phyloP scores from a whole-genome alignment of 2,113 vertebrate species.

The Helogale parvula region DNA sequence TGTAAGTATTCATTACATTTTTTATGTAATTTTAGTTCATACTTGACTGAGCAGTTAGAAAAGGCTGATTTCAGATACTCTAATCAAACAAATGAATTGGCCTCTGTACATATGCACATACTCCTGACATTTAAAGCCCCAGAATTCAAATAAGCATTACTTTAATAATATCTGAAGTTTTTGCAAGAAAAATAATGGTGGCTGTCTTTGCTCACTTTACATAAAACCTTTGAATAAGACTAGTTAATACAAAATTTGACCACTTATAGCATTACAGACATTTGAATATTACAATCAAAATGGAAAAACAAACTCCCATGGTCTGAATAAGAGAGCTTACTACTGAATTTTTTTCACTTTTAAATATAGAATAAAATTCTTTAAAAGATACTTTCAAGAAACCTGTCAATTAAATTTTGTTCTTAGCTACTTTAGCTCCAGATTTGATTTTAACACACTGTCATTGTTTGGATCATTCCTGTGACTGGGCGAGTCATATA shows the following conservation, averaged over 20 bases:
- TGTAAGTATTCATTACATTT: conserved; percentile 42
- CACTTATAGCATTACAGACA: neutral
- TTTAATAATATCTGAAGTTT: conserved; percentile 25
- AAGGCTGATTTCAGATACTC: neutral
- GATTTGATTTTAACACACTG: neutral
- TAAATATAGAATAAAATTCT: conserved; percentile 38
- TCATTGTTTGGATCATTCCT: neutral
- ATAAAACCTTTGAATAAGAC: neutral
- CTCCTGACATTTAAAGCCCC: neutral
- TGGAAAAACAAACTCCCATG: neutral
- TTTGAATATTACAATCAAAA: conserved; percentile 41
- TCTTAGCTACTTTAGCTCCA: neutral
- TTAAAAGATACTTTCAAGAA: conserved; percentile 44
- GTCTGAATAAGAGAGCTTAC: neutral
- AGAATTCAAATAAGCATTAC: conserved; percentile 30
- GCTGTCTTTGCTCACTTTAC: neutral
- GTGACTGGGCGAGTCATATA: neutral
- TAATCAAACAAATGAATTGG: conserved; percentile 27
- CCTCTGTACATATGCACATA: neutral
- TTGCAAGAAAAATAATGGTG: neutral
- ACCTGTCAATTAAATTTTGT: conserved; percentile 2
- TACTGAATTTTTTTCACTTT: neutral
- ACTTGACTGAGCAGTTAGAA: conserved; percentile 29
- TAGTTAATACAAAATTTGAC: neutral
- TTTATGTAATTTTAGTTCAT: conserved; percentile 56